phyloP scores from a whole-genome alignment of 2,888 invertebrate genomes.

The Drosophila putrida region DNA sequence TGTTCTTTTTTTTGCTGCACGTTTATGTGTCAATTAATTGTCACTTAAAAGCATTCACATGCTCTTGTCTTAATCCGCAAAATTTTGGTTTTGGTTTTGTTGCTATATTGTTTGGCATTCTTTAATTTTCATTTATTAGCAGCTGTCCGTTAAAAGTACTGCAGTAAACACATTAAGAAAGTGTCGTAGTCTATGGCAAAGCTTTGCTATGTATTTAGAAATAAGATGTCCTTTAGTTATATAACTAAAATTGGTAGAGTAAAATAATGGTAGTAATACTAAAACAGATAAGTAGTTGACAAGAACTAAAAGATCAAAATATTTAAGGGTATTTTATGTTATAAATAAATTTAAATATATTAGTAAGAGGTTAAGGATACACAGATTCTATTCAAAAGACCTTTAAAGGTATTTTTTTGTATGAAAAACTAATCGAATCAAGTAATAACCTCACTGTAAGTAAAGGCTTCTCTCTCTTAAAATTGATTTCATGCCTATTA shows the following conservation, averaged over 20 bases:
- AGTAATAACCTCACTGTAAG: neutral
- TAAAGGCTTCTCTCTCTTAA: neutral
- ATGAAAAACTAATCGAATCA: neutral
- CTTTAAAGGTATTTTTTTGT: too few species aligned
- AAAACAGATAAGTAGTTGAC: too few species aligned
- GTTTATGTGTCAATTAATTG: constrained; percentile 57
- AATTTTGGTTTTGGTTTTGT: neutral
- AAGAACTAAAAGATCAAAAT: too few species aligned
- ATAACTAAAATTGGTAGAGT: neutral
- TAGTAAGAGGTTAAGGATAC: too few species aligned
- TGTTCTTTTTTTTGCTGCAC: constrained; percentile 5
- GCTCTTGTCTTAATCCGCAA: constrained; percentile 40
- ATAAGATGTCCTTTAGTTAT: neutral
- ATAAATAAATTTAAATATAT: too few species aligned
- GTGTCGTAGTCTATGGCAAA: neutral
- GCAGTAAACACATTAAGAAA: neutral
- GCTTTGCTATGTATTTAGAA: constrained; percentile 12
- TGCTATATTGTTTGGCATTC: constrained; percentile 34
- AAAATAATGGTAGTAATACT: neutral
- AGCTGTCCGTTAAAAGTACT: constrained; percentile 34
- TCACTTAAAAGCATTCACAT: constrained; percentile 80
- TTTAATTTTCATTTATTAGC: constrained; percentile 42
- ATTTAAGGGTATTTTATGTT: too few species aligned
- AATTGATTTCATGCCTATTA: neutral
- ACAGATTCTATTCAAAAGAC: too few species aligned